Percentiles rank a stretch among this genome's conserved stretches.
Evolutionary conservation across 2,113 vertebrate genomes (phyloP).

Genomic region (Maccullochella peelii): DNA sequence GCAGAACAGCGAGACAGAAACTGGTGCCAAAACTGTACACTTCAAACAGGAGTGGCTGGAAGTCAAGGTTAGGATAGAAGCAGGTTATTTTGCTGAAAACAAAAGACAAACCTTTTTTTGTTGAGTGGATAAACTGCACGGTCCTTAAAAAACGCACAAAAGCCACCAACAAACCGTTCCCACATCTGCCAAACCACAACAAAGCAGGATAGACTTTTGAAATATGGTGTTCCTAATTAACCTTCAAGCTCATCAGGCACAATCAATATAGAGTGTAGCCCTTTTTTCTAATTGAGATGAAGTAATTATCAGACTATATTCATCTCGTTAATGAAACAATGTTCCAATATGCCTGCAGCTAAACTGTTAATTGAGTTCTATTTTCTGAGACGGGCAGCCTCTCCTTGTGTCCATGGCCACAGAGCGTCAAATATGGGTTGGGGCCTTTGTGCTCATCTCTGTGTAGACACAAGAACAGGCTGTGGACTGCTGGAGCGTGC

Average conservation of each 20-base stretch:
- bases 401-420: conserved; percentile 75
- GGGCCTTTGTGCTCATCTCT: conserved; percentile 67
- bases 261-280: conserved; percentile 81
- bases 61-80: conserved; percentile 9
- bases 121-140: neutral
- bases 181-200: conserved; percentile 33
- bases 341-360: conserved; percentile 81
- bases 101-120: conserved; percentile 22
- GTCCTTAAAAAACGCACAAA: conserved; percentile 21
- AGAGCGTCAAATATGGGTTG: conserved; percentile 68
- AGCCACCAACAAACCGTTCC: conserved; percentile 34
- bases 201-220: conserved; percentile 54
- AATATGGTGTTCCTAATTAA: conserved; percentile 84
- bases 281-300: conserved; percentile 81
- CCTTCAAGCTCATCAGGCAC: conserved; percentile 84
- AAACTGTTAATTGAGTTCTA: conserved; percentile 84
- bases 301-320: conserved; percentile 86
- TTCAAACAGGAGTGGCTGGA: conserved; percentile 9
- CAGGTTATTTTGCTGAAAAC: conserved; percentile 9
- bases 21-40: neutral
- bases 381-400: conserved; percentile 76
- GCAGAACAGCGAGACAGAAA: neutral
- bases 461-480: conserved; percentile 67
- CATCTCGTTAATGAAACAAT: conserved; percentile 85
- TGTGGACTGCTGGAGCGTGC: conserved; percentile 68